Evolutionary conservation across 2,888 invertebrate species (phyloP).

Genomic region (Mythimna loreyi): DNA sequence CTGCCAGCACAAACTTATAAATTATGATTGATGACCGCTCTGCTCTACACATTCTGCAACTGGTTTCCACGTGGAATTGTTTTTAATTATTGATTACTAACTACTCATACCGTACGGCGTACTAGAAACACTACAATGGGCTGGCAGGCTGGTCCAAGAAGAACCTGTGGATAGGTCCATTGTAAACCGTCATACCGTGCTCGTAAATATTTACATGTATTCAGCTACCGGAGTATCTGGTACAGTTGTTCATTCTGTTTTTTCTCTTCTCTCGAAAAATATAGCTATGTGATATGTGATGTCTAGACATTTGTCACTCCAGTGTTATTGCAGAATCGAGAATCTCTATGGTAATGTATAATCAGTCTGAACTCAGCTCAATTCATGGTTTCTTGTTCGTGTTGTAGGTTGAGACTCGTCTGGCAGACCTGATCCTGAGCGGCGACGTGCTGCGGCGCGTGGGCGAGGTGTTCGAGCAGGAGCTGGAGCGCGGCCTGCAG

Average conservation of each 20-base stretch:
- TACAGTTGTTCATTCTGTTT: too few relatives aligned
- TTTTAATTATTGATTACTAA: not conserved
- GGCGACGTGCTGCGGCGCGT: constrained; percentile 86
- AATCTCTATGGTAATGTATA: not conserved
- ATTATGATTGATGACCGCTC: constrained; percentile 42
- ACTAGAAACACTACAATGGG: not conserved
- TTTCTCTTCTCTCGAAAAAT: too few relatives aligned
- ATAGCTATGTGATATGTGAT: too few relatives aligned
- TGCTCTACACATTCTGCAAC: constrained; percentile 1
- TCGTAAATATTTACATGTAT: too few relatives aligned
- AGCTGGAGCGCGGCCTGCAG: constrained; percentile 92
- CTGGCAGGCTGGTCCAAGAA: not conserved
- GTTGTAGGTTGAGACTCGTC: constrained; percentile 74
- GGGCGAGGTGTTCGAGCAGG: constrained; percentile 91
- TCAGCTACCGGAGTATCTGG: too few relatives aligned
- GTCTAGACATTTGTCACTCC: not conserved
- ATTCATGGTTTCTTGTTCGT: not conserved
- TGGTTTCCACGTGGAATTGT: not conserved
- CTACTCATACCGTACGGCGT: not conserved
- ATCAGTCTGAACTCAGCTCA: too few relatives aligned
- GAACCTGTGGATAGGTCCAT: not conserved
- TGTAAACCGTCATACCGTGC: not conserved
- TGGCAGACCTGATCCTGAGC: constrained; percentile 75
- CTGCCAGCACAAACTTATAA: constrained; percentile 16
- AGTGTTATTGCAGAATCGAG: not conserved